phyloP scores from a whole-genome alignment of 2,797 vertebrate species.

The Chrosomus eos region DNA sequence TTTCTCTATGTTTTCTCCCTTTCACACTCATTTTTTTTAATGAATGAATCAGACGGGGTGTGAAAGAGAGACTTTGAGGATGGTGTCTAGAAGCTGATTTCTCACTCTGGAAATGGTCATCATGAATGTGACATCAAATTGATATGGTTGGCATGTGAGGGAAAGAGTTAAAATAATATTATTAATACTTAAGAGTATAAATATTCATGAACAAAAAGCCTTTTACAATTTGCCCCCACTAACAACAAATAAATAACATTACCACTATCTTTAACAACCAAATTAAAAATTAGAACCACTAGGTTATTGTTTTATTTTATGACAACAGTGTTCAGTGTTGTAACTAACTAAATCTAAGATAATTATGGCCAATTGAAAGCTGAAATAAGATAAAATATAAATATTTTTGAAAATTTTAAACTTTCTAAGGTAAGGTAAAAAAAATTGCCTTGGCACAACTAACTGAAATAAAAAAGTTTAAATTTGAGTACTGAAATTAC shows the following conservation, averaged over 20 bases:
- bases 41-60: constrained; percentile 57
- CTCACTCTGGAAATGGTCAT: constrained; percentile 47
- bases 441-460: too few relatives aligned
- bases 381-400: too few relatives aligned
- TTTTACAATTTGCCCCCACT: neutral
- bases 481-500: too few relatives aligned
- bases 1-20: constrained; percentile 38
- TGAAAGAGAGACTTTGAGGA: constrained; percentile 59
- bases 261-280: too few relatives aligned
- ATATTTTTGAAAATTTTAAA: too few relatives aligned
- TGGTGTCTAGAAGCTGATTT: constrained; percentile 38
- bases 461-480: too few relatives aligned
- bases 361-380: too few relatives aligned
- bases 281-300: too few relatives aligned
- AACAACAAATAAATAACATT: neutral
- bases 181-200: neutral
- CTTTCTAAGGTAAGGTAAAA: too few relatives aligned
- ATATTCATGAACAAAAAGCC: constrained; percentile 16
- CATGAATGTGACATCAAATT: constrained; percentile 26
- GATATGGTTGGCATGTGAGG: constrained; percentile 30
- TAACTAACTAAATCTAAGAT: too few relatives aligned
- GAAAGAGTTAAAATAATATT: neutral
- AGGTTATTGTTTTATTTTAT: too few relatives aligned
- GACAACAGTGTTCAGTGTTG: too few relatives aligned
- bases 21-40: constrained; percentile 51